Conservation (phyloP, 1,140 invertebrate species). For the Zaprionus camerounensis region DNA sequence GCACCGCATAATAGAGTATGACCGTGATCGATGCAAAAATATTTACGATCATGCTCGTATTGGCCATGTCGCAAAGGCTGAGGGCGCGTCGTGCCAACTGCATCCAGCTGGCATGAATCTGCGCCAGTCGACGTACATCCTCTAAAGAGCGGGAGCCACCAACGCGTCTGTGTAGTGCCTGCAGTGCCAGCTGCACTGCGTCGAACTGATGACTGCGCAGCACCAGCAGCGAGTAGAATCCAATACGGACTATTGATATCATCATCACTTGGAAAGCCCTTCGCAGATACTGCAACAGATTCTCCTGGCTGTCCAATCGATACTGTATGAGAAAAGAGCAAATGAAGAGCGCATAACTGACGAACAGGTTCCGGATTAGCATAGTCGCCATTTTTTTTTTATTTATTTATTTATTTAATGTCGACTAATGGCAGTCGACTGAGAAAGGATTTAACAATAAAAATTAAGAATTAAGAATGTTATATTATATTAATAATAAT, state of each 20-base stretch:
- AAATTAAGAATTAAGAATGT: no score
- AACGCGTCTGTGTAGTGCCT: not conserved
- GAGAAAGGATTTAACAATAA: no score
- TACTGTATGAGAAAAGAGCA: slow-evolving; percentile 46
- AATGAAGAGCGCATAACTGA: slow-evolving; percentile 20
- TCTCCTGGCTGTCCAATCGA: slow-evolving; percentile 6
- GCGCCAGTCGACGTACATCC: slow-evolving; percentile 22
- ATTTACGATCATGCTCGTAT: slow-evolving; percentile 40
- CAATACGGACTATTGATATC: slow-evolving; percentile 7
- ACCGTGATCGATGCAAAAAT: slow-evolving; percentile 48
- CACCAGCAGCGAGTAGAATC: slow-evolving; percentile 35
- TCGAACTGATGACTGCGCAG: slow-evolving; percentile 54
- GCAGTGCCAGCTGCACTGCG: slow-evolving; percentile 45
- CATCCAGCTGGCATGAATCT: slow-evolving; percentile 46
- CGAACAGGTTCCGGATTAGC: slow-evolving; percentile 17
- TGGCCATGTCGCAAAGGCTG: slow-evolving; percentile 40
- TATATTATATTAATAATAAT: no score
- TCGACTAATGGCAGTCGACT: no score
- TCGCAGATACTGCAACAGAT: not conserved
- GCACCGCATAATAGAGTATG: slow-evolving; percentile 65
- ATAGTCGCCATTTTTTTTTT: slow-evolving; percentile 4
- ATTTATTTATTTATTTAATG: no score
- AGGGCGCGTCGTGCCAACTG: slow-evolving; percentile 38
- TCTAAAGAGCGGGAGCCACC: not conserved
- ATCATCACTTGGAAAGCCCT: slow-evolving; percentile 31